phyloP scores from a whole-genome alignment of 2,113 vertebrate genomes.

The Channa argus region DNA sequence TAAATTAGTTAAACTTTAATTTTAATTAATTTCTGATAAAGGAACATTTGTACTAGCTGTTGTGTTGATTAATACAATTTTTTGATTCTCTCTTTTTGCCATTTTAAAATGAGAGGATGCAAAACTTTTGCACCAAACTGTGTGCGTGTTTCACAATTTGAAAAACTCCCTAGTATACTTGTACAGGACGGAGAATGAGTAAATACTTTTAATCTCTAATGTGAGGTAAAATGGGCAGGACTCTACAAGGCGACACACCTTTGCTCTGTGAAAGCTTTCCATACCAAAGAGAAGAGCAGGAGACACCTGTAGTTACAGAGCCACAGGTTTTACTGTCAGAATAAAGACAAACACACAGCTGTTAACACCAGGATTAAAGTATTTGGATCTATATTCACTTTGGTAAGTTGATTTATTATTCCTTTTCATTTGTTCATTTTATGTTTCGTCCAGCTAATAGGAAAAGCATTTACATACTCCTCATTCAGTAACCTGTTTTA shows the following conservation, averaged over 20 bases:
- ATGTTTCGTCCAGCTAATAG: too few species aligned
- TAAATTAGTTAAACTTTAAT: too few species aligned
- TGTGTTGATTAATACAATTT: too few species aligned
- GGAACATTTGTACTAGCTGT: too few species aligned
- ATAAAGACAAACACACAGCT: conserved; percentile 14
- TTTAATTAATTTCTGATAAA: too few species aligned
- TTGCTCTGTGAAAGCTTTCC: conserved; percentile 30
- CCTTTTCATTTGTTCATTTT: background rate
- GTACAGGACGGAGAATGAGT: background rate
- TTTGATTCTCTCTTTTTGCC: too few species aligned
- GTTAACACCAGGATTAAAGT: conserved; percentile 17
- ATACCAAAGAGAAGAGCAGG: conserved; percentile 11
- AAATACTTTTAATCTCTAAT: conserved; percentile 54
- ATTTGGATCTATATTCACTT: background rate
- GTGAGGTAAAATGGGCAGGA: conserved; percentile 57
- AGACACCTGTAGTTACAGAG: conserved; percentile 39
- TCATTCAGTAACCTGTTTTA: too few species aligned
- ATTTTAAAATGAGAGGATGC: too few species aligned
- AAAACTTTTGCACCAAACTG: too few species aligned
- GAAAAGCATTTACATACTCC: too few species aligned
- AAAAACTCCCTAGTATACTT: too few species aligned
- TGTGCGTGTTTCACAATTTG: too few species aligned
- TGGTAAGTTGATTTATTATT: conserved; percentile 51
- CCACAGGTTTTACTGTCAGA: conserved; percentile 23
- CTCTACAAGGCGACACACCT: conserved; percentile 57